These are phyloP conservation scores for Liodrosophila aerea DNA, from an alignment of 2,888 invertebrate genomes.

Conservation along the genomic window DNA sequence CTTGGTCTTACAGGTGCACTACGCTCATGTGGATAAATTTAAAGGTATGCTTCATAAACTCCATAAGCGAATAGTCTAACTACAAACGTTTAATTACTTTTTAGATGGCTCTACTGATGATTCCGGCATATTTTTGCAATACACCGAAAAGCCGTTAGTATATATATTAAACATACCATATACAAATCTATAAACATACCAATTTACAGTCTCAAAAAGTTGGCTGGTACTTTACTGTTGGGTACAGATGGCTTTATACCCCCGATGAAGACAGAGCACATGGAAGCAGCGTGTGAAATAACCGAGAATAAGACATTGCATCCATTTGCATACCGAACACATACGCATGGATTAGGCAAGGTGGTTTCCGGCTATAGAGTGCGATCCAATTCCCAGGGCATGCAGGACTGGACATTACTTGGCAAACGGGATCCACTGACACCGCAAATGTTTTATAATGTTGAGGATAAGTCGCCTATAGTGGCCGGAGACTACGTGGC, in stretches of 20 bases:
- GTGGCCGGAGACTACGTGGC: conserved; percentile 89
- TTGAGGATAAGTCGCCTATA: conserved; percentile 86
- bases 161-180: too few species aligned
- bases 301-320: conserved; percentile 91
- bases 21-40: conserved; percentile 86
- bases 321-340: conserved; percentile 97
- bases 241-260: conserved; percentile 93
- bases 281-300: conserved; percentile 95
- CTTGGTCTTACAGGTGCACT: conserved; percentile 96
- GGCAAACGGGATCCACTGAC: conserved; percentile 93
- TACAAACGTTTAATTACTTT: not conserved
- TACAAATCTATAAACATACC: too few species aligned
- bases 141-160: conserved; percentile 88
- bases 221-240: conserved; percentile 95
- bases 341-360: conserved; percentile 94
- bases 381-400: conserved; percentile 83
- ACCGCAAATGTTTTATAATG: conserved; percentile 97
- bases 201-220: conserved; percentile 88
- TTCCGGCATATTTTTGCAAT: conserved; percentile 92
- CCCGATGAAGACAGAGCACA: conserved; percentile 87
- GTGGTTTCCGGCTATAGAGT: conserved; percentile 93
- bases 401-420: conserved; percentile 90
- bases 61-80: too few species aligned
- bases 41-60: conserved; percentile 82
- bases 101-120: conserved; percentile 90